These are phyloP conservation scores for Carettochelys insculpta DNA, from an alignment of 2,113 vertebrate genomes.

Conservation along the genomic window DNA sequence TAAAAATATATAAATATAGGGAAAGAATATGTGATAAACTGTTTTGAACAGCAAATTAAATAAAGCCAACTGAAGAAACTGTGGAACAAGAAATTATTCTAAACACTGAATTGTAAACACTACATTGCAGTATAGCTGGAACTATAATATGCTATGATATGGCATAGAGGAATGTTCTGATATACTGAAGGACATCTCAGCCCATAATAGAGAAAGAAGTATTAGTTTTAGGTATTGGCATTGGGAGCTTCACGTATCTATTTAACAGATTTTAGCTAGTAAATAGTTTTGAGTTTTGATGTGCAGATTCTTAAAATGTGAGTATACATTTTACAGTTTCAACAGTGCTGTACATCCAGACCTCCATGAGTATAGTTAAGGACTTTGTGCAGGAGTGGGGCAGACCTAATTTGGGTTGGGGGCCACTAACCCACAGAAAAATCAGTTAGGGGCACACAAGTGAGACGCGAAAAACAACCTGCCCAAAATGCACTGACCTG, in stretches of 20 bases:
- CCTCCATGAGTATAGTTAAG: neutral
- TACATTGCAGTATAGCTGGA: neutral
- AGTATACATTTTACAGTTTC: neutral
- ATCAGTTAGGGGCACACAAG: too few species aligned
- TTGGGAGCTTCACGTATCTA: fast-evolving
- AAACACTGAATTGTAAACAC: too few species aligned
- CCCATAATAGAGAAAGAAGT: neutral
- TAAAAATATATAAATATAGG: neutral
- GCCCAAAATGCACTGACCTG: too few species aligned
- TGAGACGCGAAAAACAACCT: too few species aligned
- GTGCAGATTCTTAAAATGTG: neutral
- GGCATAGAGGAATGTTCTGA: neutral
- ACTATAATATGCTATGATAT: neutral
- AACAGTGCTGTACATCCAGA: neutral
- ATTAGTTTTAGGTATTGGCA: neutral
- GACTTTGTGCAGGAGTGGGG: neutral
- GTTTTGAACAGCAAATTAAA: neutral
- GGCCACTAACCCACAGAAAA: too few species aligned
- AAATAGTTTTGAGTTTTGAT: neutral
- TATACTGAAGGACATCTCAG: neutral
- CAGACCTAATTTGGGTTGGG: too few species aligned
- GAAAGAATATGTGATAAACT: neutral
- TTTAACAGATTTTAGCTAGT: neutral
- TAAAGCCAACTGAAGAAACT: neutral
- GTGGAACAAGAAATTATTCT: fast-evolving